These are phyloP conservation scores for Phorcus lineatus DNA, from an alignment of 2,888 invertebrate species.

Conservation along the genomic window DNA sequence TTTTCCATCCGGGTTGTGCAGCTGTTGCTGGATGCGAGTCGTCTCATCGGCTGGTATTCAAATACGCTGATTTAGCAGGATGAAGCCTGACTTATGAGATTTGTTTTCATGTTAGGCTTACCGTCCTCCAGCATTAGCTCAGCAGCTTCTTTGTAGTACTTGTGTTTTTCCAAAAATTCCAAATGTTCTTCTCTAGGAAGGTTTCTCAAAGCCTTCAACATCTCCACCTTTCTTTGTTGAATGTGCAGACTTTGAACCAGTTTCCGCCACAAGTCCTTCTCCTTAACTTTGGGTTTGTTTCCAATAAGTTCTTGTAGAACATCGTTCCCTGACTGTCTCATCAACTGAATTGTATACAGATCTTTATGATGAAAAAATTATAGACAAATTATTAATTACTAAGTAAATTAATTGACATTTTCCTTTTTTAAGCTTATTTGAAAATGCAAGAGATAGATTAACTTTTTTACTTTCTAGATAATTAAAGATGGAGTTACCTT, in stretches of 20 bases:
- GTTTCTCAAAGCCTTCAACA: slow-evolving; percentile 54
- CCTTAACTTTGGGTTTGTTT: background rate
- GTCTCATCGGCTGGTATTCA: too few relatives aligned
- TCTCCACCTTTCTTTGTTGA: slow-evolving; percentile 41
- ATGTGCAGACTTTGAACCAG: slow-evolving; percentile 53
- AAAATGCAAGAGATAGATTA: too few relatives aligned
- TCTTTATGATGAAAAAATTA: too few relatives aligned
- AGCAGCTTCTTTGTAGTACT: slow-evolving; percentile 51
- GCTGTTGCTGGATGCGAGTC: too few relatives aligned
- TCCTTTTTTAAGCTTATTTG: too few relatives aligned
- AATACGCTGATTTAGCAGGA: too few relatives aligned
- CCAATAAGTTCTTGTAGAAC: slow-evolving; percentile 31
- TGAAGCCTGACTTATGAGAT: too few relatives aligned
- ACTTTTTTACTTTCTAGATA: too few relatives aligned
- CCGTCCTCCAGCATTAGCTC: slow-evolving; percentile 47
- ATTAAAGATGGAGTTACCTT: slow-evolving; percentile 19
- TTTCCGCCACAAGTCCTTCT: background rate
- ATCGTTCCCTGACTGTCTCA: slow-evolving; percentile 47
- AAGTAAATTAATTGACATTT: too few relatives aligned
- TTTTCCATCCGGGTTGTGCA: too few relatives aligned
- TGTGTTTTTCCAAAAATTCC: slow-evolving; percentile 51
- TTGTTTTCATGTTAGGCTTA: slow-evolving; percentile 20
- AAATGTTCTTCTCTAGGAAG: slow-evolving; percentile 51
- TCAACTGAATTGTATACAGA: slow-evolving; percentile 28
- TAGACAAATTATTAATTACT: too few relatives aligned